These are phyloP conservation scores for Octomys mimax DNA, from an alignment of 2,797 vertebrate species.

Conservation along the genomic window DNA sequence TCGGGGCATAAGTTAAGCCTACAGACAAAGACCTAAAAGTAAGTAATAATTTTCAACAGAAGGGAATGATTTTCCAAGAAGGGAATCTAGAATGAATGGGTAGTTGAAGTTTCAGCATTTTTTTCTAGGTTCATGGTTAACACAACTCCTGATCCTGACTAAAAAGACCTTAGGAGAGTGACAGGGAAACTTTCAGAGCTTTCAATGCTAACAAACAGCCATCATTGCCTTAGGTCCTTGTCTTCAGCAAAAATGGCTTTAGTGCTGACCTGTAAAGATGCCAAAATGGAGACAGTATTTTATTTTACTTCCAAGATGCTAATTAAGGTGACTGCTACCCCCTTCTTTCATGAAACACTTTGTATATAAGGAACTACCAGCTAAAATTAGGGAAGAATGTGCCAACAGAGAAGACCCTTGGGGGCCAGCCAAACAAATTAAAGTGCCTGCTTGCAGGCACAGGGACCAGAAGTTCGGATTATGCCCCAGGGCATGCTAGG, in stretches of 20 bases:
- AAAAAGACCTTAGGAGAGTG: neutral
- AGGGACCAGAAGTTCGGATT: no score
- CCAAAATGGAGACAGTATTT: neutral
- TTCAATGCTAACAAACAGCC: neutral
- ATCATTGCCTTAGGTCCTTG: neutral
- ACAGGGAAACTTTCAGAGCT: neutral
- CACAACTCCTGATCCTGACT: neutral
- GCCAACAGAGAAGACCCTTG: slow-evolving; percentile 1
- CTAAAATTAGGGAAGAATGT: neutral
- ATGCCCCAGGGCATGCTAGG: no score
- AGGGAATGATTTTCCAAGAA: neutral
- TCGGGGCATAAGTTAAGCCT: neutral
- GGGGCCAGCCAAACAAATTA: no score
- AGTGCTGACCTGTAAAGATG: neutral
- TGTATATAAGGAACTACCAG: neutral
- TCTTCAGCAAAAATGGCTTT: neutral
- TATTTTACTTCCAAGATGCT: neutral
- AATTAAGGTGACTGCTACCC: neutral
- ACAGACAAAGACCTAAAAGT: neutral
- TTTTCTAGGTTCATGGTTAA: neutral
- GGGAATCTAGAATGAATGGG: neutral
- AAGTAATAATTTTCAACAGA: neutral
- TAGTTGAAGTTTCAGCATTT: neutral
- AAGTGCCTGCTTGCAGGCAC: no score
- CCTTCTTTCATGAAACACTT: neutral